Conservation (phyloP, 2,888 invertebrate genomes). For the Lymantria dispar region DNA sequence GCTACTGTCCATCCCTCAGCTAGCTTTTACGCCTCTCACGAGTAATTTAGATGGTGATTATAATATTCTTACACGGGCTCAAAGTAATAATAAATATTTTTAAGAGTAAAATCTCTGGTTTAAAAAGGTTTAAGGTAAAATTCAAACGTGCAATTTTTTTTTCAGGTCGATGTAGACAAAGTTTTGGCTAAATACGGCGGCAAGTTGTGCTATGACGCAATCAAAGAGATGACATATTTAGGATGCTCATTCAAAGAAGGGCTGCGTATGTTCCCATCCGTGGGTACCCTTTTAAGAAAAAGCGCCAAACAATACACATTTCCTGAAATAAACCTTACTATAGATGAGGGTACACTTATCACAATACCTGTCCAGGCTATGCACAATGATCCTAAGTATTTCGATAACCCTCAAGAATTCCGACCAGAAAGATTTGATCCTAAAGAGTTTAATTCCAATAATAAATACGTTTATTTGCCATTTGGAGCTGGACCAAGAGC, state of each 20-base stretch:
- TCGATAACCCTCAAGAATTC: constrained; percentile 30
- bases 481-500: constrained; percentile 17
- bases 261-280: constrained; percentile 39
- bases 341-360: constrained; percentile 12
- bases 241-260: constrained; percentile 43
- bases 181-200: constrained; percentile 36
- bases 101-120: no score
- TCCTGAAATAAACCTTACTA: constrained; percentile 20
- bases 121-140: no score
- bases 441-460: constrained; percentile 14
- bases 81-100: no score
- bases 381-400: constrained; percentile 26
- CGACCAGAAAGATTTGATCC: constrained; percentile 31
- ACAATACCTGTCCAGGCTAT: constrained; percentile 25
- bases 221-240: constrained; percentile 41
- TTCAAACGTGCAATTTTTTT: background rate
- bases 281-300: constrained; percentile 34
- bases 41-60: no score
- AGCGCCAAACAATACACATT: constrained; percentile 30
- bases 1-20: no score
- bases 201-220: constrained; percentile 42
- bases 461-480: constrained; percentile 27
- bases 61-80: no score
- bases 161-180: constrained; percentile 43
- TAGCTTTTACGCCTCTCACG: no score